Evolutionary conservation across 2,113 vertebrate species (phyloP).

Genomic region (Xiphias gladius): DNA sequence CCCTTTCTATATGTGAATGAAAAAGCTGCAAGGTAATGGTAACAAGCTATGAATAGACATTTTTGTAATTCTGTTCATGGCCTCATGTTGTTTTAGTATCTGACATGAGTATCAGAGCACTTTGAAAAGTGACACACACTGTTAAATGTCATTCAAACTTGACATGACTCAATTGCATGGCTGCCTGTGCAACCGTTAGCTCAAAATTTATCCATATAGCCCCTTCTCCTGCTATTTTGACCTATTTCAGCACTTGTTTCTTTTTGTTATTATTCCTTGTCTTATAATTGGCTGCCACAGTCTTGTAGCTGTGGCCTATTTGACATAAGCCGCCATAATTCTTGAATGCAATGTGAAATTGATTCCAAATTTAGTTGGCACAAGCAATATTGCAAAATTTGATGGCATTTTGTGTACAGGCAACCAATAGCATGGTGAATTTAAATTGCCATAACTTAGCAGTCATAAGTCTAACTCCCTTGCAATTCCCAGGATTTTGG

Average conservation of each 20-base stretch:
- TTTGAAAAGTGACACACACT: not conserved
- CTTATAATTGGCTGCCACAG: not conserved
- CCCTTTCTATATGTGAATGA: not conserved
- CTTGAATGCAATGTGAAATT: not conserved
- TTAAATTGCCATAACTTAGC: not conserved
- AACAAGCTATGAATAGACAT: not conserved
- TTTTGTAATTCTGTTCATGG: not conserved
- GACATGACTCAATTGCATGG: not conserved
- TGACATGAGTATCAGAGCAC: not conserved
- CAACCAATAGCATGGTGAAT: not conserved
- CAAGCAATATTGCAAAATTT: not conserved
- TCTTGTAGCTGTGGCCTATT: not conserved
- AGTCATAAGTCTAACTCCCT: no score
- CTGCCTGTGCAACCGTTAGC: not conserved
- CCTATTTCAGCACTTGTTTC: not conserved
- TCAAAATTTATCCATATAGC: not conserved
- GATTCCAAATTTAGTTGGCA: not conserved
- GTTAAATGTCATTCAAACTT: constrained; percentile 2
- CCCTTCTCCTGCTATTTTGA: not conserved
- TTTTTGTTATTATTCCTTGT: not conserved
- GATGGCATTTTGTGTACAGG: not conserved
- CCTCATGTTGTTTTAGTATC: constrained; percentile 11
- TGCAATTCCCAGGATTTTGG: not conserved
- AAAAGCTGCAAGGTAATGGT: constrained; percentile 32
- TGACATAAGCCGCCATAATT: not conserved